A percentile compares a stretch with the other conserved stretches of the same genome.
phyloP scores from a whole-genome alignment of 1,140 invertebrate genomes.

The Drosophila trapezifrons region DNA sequence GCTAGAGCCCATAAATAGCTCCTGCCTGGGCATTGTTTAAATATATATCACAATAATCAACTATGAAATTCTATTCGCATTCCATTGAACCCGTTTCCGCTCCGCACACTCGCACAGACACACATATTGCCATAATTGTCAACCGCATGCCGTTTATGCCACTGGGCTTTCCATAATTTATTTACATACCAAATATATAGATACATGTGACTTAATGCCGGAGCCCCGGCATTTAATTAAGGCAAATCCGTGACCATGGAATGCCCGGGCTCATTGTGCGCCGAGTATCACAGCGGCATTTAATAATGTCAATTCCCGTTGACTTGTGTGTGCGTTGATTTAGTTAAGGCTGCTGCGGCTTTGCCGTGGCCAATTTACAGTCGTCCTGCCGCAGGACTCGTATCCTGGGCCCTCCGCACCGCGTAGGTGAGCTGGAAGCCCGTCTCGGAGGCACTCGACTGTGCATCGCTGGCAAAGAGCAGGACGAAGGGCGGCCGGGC shows the following conservation, averaged over 20 bases:
- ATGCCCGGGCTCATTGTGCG: constrained; percentile 23
- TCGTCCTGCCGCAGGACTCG: constrained; percentile 17
- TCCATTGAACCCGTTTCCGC: constrained; percentile 15
- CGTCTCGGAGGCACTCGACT: constrained; percentile 63
- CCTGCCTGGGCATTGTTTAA: constrained; percentile 6
- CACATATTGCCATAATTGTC: constrained; percentile 10
- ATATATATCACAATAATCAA: constrained; percentile 38
- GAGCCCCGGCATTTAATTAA: constrained; percentile 60
- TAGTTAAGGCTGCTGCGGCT: constrained; percentile 43
- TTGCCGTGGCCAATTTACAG: constrained; percentile 43
- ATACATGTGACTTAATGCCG: constrained; percentile 49
- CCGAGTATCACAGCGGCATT: constrained; percentile 40
- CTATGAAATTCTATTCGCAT: constrained; percentile 36
- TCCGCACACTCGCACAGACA: neutral
- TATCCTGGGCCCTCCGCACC: constrained; percentile 26
- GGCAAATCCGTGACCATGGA: constrained; percentile 37
- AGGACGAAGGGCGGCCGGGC: constrained; percentile 66
- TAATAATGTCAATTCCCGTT: constrained; percentile 67
- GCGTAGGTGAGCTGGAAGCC: constrained; percentile 69
- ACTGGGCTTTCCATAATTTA: constrained; percentile 56
- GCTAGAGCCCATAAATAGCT: neutral
- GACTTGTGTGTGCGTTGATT: constrained; percentile 48
- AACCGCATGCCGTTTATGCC: constrained; percentile 34
- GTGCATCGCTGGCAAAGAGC: constrained; percentile 67
- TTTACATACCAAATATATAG: constrained; percentile 26